Evolutionary conservation across 2,888 invertebrate species (phyloP).

Genomic region (Tupiocoris notatus): DNA sequence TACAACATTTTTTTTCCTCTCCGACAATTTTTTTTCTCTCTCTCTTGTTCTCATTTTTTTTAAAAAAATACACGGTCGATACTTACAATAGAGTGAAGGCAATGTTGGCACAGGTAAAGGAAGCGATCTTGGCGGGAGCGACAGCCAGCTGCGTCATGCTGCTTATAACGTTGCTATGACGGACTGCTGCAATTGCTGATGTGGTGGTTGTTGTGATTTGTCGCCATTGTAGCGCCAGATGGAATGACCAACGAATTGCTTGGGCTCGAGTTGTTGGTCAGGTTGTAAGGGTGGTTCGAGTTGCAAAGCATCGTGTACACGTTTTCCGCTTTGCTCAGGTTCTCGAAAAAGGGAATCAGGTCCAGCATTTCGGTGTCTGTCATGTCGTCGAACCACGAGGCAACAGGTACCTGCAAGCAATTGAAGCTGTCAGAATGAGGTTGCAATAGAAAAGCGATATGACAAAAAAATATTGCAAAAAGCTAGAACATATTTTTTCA

Average conservation of each 20-base stretch:
- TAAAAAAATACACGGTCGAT: constrained; percentile 42
- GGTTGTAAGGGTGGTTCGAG: constrained; percentile 81
- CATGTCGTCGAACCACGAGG: constrained; percentile 99
- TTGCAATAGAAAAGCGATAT: neutral
- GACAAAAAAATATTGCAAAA: too few species aligned
- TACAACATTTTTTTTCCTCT: constrained; percentile 9
- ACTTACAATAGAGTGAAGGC: constrained; percentile 47
- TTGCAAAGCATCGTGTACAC: constrained; percentile 93
- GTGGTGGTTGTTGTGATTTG: constrained; percentile 39
- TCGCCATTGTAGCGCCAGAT: neutral
- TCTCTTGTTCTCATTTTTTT: constrained; percentile 20
- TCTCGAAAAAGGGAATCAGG: constrained; percentile 96
- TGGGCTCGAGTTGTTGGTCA: constrained; percentile 46
- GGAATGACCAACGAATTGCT: neutral
- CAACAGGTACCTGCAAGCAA: constrained; percentile 90
- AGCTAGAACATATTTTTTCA: too few species aligned
- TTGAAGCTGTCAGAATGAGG: too few species aligned
- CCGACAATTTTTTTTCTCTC: constrained; percentile 7
- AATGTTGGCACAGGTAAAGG: constrained; percentile 48
- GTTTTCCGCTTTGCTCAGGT: constrained; percentile 93
- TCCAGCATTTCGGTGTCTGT: constrained; percentile 95
- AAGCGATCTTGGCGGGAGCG: constrained; percentile 28
- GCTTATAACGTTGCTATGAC: constrained; percentile 47
- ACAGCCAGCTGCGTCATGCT: neutral
- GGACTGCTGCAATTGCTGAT: constrained; percentile 19